These are phyloP conservation scores for Nycticryphes semicollaris DNA, from an alignment of 2,113 vertebrate species.

Conservation along the genomic window DNA sequence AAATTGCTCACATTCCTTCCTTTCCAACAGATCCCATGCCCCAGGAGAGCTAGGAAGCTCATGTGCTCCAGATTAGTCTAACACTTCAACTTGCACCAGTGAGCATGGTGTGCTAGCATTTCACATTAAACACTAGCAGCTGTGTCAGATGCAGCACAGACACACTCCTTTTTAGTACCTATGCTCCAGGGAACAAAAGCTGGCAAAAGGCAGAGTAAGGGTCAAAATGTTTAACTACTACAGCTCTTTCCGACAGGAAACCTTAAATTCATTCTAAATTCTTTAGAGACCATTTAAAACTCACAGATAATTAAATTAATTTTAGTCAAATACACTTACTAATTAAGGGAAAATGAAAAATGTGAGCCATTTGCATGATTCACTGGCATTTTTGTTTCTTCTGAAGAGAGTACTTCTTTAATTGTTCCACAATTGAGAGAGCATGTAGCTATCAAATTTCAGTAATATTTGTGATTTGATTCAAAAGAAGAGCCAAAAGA, in stretches of 20 bases:
- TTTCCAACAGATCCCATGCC: not conserved
- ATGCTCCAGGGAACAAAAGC: not conserved
- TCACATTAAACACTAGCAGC: not conserved
- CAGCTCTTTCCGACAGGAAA: not conserved
- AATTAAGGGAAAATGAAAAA: not conserved
- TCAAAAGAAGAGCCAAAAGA: not conserved
- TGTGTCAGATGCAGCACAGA: not conserved
- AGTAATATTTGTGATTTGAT: not conserved
- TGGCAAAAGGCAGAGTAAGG: not conserved
- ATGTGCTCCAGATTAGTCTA: not conserved
- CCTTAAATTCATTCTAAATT: not conserved
- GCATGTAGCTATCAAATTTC: not conserved
- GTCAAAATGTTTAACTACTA: not conserved
- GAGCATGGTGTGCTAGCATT: not conserved
- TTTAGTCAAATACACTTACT: not conserved
- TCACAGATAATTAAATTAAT: not conserved
- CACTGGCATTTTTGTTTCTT: not conserved
- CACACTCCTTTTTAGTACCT: not conserved
- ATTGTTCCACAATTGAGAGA: not conserved
- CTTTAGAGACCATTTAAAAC: not conserved
- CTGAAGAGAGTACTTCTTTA: not conserved
- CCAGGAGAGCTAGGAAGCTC: not conserved
- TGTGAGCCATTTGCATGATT: not conserved
- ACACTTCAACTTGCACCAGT: not conserved
- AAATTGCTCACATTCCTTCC: not conserved